These are phyloP conservation scores for Mythimna ferrago DNA, from an alignment of 2,888 invertebrate species.

Conservation along the genomic window DNA sequence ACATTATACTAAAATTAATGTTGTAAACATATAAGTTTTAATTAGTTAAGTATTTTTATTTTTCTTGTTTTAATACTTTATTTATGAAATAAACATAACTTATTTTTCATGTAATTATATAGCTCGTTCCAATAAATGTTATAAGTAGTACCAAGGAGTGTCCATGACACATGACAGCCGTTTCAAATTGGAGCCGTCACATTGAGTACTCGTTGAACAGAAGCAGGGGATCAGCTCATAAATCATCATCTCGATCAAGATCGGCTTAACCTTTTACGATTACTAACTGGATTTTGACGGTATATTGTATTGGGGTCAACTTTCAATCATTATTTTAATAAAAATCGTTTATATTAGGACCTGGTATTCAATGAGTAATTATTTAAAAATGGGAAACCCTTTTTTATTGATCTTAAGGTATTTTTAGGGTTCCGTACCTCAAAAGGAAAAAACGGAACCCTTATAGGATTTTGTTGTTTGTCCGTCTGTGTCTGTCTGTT, in stretches of 20 bases:
- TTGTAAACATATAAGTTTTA: too few relatives aligned
- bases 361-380: neutral
- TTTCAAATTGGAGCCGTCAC: conserved; percentile 28
- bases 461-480: too few relatives aligned
- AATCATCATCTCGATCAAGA: conserved; percentile 33
- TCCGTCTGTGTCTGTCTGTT: too few relatives aligned
- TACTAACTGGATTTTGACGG: conserved; percentile 7
- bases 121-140: too few relatives aligned
- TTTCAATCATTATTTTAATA: neutral
- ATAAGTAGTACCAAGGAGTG: neutral
- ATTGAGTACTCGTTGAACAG: conserved; percentile 14
- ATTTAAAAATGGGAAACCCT: neutral
- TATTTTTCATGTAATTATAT: too few relatives aligned
- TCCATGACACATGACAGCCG: conserved; percentile 9
- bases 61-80: too few relatives aligned
- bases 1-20: too few relatives aligned
- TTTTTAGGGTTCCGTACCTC: too few relatives aligned
- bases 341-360: neutral
- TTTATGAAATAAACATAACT: too few relatives aligned
- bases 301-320: conserved; percentile 7
- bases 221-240: conserved; percentile 30
- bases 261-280: conserved; percentile 4
- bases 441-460: too few relatives aligned
- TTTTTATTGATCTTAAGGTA: too few relatives aligned
- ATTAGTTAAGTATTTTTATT: too few relatives aligned